Base-by-base conservation (phyloP, 2,113 vertebrate species). In the Illadopsis cleaveri region DNA sequence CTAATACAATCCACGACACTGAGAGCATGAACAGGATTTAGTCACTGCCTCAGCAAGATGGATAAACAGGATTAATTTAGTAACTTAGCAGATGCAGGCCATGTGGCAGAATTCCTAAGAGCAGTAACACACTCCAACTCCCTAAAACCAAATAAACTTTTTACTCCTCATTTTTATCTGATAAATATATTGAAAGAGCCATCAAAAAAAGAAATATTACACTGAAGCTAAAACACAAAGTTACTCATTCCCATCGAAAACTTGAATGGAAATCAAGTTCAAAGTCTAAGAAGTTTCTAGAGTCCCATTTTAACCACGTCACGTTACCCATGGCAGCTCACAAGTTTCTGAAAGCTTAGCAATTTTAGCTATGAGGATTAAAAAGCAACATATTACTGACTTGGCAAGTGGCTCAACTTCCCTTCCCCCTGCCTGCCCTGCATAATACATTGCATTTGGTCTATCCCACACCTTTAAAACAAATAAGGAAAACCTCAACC, bases 11-110 rank as follows among this genome's bases (percentile, higher is more conserved):
- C 35, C 51, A 23, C 0, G 0, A 31, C 44, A 56, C 19, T 16
- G 30, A 84, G 30, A 94, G 66, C 57, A 76, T 1, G 30, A 79
- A 79, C 30, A 82, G 44, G 73, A 94, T 94, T 84, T 84, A 85
- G 57, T 78, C 80, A 91, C 38, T 76, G 35, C 53, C 66, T 64
- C 31, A 48, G 61, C 20, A 68, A 91, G 57, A 75, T 87, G 61
- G 81, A 91, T 91, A 85, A 89, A 91, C 44, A 78, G n/a, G 60
- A 94, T 89, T 97, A 84, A 86, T 75, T 78, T 54, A 85, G 85
- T 35, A 91, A 89, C 24, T 95, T 51, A 66, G 47, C n/a, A 81
- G 80, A 94, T 50, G 64, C 38, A 91, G 89, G 57, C 38, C 82
- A 66, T 38, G 58, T 31, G 25, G 64, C 60, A 95, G 45, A 76